These are phyloP conservation scores for Cinclus cinclus DNA, from an alignment of 2,113 vertebrate genomes.

Conservation along the genomic window DNA sequence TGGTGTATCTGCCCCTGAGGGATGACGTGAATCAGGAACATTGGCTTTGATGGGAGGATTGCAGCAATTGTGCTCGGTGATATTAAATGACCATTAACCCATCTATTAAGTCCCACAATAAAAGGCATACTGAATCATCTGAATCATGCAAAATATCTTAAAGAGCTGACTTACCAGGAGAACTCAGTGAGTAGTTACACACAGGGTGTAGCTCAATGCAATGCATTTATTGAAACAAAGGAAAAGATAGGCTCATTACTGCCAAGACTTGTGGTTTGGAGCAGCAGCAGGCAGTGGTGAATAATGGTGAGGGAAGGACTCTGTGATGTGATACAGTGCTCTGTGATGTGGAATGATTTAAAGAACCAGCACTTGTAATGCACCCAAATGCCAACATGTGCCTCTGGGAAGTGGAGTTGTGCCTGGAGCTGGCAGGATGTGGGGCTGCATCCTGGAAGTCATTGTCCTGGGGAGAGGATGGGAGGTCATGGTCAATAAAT, in stretches of 20 bases:
- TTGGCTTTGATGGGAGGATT: neutral
- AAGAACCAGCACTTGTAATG: neutral
- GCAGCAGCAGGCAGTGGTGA: neutral
- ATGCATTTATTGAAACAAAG: neutral
- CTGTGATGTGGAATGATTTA: neutral
- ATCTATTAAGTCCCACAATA: neutral
- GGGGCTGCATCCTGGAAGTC: constrained; percentile 20
- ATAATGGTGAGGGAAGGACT: neutral
- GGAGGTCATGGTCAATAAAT: neutral
- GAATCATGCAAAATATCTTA: neutral
- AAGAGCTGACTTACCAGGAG: neutral
- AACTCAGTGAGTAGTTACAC: neutral
- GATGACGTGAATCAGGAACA: neutral
- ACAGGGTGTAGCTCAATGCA: neutral
- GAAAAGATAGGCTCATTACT: neutral
- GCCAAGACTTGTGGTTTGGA: neutral
- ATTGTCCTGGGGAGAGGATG: neutral
- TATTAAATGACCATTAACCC: neutral
- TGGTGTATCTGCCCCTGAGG: neutral
- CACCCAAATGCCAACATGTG: neutral
- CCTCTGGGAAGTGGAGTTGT: neutral
- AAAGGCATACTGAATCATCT: neutral
- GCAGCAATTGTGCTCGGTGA: neutral
- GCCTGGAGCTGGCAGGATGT: neutral
- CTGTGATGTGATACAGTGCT: neutral